These are phyloP conservation scores for Rhynchonycteris naso DNA, from an alignment of 2,797 vertebrate genomes.

Conservation along the genomic window DNA sequence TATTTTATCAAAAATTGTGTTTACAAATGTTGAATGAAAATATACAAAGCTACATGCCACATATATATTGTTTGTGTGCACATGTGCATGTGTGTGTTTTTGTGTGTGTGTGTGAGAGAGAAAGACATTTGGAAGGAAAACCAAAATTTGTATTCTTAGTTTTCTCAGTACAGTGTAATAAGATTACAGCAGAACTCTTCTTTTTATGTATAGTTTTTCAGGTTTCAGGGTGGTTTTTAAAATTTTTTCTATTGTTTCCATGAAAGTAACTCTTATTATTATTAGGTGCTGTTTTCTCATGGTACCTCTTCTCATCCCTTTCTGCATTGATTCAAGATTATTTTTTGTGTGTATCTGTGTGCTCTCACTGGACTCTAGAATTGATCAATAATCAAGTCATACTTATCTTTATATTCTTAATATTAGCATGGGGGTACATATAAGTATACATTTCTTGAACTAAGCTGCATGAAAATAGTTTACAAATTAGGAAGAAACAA, in stretches of 20 bases:
- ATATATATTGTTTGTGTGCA: neutral
- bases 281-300: neutral
- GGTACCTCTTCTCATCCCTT: neutral
- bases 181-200: neutral
- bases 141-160: neutral
- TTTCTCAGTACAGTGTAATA: neutral
- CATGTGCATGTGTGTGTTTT: neutral
- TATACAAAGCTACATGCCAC: neutral
- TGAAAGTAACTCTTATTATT: neutral
- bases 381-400: neutral
- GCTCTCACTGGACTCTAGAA: neutral
- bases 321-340: neutral
- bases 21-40: neutral
- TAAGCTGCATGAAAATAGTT: neutral
- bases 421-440: neutral
- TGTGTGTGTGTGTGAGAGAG: neutral
- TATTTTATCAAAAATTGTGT: slow-evolving; percentile 28
- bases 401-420: neutral
- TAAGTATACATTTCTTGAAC: slow-evolving; percentile 7
- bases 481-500: neutral
- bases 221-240: neutral
- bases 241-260: neutral
- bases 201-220: neutral
- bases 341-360: neutral
- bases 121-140: neutral